Evolutionary conservation across 2,888 invertebrate species (phyloP).

Genomic region (Lucinisca nassula): DNA sequence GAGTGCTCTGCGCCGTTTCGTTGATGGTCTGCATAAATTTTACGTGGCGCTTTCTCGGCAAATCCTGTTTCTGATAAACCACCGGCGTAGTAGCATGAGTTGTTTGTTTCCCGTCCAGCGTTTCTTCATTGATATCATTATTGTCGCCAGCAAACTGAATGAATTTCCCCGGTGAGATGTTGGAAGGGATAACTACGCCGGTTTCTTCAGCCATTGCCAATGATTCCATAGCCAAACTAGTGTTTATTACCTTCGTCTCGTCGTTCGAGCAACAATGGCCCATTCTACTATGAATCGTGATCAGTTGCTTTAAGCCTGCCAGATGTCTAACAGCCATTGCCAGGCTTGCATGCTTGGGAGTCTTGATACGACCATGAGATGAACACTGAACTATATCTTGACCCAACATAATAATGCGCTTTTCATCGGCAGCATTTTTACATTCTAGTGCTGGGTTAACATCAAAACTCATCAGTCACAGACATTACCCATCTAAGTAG

Average conservation of each 20-base stretch:
- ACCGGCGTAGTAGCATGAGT: neutral
- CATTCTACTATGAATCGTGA: neutral
- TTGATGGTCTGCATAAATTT: no score
- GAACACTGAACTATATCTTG: neutral
- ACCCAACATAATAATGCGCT: neutral
- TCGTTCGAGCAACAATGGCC: conserved; percentile 1
- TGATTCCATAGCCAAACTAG: no score
- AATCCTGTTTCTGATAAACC: neutral
- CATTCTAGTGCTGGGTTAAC: neutral
- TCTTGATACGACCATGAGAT: neutral
- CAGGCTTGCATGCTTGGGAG: conserved; percentile 2
- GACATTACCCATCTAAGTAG: neutral
- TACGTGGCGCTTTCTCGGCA: no score
- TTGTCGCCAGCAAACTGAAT: neutral
- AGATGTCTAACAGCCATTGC: neutral
- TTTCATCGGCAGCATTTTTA: neutral
- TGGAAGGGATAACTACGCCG: no score
- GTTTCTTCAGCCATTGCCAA: no score
- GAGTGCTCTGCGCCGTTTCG: no score
- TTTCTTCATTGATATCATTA: neutral
- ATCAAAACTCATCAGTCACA: neutral
- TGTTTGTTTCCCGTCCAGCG: neutral
- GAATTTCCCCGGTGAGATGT: neutral
- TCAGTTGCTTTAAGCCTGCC: conserved; percentile 13
- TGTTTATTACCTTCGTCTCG: neutral